Base-by-base conservation (phyloP, 2,113 vertebrate species). In the Clarias batrachus region DNA sequence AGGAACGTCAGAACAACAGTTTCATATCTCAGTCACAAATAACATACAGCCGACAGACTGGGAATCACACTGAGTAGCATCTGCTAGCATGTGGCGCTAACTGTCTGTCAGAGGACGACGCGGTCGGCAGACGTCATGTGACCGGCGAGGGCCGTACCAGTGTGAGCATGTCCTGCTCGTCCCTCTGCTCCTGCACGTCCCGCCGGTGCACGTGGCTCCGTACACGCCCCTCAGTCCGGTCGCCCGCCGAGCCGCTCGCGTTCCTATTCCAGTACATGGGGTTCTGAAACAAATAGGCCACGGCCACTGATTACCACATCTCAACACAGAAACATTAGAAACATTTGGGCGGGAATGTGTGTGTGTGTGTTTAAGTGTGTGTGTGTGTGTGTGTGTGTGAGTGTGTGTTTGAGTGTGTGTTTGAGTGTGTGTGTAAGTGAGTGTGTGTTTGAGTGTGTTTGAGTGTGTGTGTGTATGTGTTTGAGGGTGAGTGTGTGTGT, bases 91-190 rank as follows among this genome's bases (percentile, higher is more conserved):
- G 4, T 30, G 23, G 66, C 33, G n/a, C 27, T 7, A 16, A 70
- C 6, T 6, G 66, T 8, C 30, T 41, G 68, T 41, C 37, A 12
- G 27, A 12, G 56, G 54, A 56, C 21, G 76, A 27, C 6, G 56
- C 27, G 14, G 11, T 27, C 71, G 25, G 21, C 6, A 48, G 71
- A 25, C 4, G 19, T 78, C 33, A 88, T 82, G 59, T 84, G 27
- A 78, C 27, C 41, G 30, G 8, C 37, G 60, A 80, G 25, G 57
- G 27, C 63, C 4, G 21, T 94, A 99, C 97, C 96, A 99, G 93
- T 57, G 92, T 96, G 25, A 97, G 94, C 88, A 97, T 85, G 0
- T 96, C 93, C 3, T 90, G 95, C 89, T 95, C 95, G 0, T 52
- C 0, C 0, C 92, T 91, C 70, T 92, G 78, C 4, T 94, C 2